Evolutionary conservation across 2,888 invertebrate species (phyloP), one percentile per base, ranked within the genome.

Genomic region (Acrocyrtus sp.): DNA sequence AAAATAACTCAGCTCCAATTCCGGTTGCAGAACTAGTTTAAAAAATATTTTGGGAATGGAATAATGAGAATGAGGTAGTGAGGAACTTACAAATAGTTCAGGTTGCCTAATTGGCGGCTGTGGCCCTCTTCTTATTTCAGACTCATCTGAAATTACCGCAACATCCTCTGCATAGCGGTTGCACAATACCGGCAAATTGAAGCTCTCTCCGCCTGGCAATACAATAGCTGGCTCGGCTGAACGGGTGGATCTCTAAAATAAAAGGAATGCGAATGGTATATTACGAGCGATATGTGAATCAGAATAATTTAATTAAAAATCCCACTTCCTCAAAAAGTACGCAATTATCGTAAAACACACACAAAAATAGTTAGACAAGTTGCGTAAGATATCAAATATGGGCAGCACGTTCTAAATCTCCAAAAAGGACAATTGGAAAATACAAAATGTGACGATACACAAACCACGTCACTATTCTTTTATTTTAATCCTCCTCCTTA

Each of bases 161-260:
- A 75, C 74, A 72, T 81, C 81, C 69, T 80, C 81, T 10, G 81
- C 81, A 70, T 81, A 81, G 47, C 77, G 75, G 62, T 80, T 80
- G 57, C 74, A 80, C 22, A 79, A 62, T 27, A 81, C 75, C 19
- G 78, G 77, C 39, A 80, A 57, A 47, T 72, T 77, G 15, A 51
- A 66, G 43, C 54, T 60, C 48, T 68, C 68, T 21, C 68, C 67
- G 22, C 68, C 75, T 22, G 78, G 75, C 39, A 80, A 26, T 19
- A 69, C 67, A 4, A 70, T 58, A 19, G 72, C 58, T 21, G 77
- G 79, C 19, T 79, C 79, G 15, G 78, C 78, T 5, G 78, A 78
- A 41, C 78, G 72, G 53, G 79, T 75, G 22, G 77, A 76, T 75
- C 79, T 63, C 79, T 77, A 39, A n/a, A n/a, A n/a, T n/a, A n/a